Evolutionary conservation across 2,888 invertebrate genomes (phyloP).

Genomic region (Aspidiotus rigidus): DNA sequence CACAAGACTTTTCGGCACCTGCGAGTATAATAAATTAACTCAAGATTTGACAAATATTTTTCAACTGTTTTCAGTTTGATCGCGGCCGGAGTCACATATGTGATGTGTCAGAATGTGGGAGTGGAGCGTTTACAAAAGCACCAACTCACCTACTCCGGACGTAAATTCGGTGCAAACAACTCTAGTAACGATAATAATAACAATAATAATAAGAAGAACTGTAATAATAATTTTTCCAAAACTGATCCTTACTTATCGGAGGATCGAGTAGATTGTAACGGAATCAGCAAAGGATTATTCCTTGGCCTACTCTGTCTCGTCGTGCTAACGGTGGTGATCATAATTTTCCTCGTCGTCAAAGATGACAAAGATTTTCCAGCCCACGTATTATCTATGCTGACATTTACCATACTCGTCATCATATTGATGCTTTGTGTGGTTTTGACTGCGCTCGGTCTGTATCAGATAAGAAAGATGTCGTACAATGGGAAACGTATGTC

Average conservation of each 20-base stretch:
- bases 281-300: conserved; percentile 49
- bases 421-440: conserved; percentile 45
- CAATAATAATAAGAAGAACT: conserved; percentile 40
- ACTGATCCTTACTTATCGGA: conserved; percentile 33
- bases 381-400: conserved; percentile 47
- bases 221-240: conserved; percentile 35
- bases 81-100: conserved; percentile 50
- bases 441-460: conserved; percentile 44
- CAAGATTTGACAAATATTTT: too few relatives aligned
- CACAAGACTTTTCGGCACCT: not conserved
- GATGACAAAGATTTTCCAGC: conserved; percentile 47
- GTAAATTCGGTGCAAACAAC: conserved; percentile 41
- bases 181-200: conserved; percentile 43
- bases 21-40: too few relatives aligned
- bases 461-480: conserved; percentile 46
- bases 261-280: conserved; percentile 45
- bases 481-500: conserved; percentile 42
- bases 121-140: conserved; percentile 39
- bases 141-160: conserved; percentile 25
- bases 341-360: conserved; percentile 49
- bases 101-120: conserved; percentile 50
- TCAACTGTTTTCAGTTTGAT: conserved; percentile 43
- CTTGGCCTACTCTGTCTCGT: conserved; percentile 49
- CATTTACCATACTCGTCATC: conserved; percentile 45
- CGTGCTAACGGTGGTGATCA: conserved; percentile 47